Percentiles rank a stretch among this genome's conserved stretches.
Evolutionary conservation across 1,140 invertebrate genomes (phyloP).

Genomic region (Drosophila sucinea): DNA sequence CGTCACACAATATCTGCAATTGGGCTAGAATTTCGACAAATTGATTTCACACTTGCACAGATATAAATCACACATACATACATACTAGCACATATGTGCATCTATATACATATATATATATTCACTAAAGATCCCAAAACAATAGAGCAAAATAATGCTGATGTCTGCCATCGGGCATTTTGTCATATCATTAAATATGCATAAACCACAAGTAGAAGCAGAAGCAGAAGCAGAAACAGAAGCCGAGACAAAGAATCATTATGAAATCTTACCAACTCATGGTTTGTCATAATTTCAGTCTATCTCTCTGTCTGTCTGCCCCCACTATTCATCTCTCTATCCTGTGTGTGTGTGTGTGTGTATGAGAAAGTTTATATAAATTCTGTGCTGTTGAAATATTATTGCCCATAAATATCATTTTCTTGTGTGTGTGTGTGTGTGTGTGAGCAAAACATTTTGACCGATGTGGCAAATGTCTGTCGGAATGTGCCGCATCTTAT

Average conservation of each 20-base stretch:
- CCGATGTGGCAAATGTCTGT: slow-evolving; percentile 64
- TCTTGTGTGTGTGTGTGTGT: background rate
- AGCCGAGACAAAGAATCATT: slow-evolving; percentile 35
- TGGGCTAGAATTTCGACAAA: slow-evolving; percentile 74
- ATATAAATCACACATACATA: slow-evolving; percentile 25
- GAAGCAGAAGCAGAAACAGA: slow-evolving; percentile 12
- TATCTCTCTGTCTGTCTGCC: background rate
- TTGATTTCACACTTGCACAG: slow-evolving; percentile 74
- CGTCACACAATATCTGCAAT: slow-evolving; percentile 21
- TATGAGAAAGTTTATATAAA: slow-evolving; percentile 29
- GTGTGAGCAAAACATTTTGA: slow-evolving; percentile 39
- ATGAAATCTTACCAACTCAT: slow-evolving; percentile 25
- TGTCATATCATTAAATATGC: slow-evolving; percentile 50
- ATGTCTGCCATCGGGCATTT: slow-evolving; percentile 36
- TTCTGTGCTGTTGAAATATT: slow-evolving; percentile 23
- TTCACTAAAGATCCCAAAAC: slow-evolving; percentile 1
- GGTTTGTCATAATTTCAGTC: background rate
- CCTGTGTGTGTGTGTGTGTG: background rate
- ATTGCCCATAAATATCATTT: slow-evolving; percentile 20
- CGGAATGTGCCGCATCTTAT: background rate
- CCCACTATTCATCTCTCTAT: background rate
- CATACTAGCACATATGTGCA: background rate
- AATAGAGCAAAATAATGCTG: slow-evolving; percentile 42
- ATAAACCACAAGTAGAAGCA: slow-evolving; percentile 45
- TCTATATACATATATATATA: background rate